A percentile compares a stretch with the other conserved stretches of the same genome.
These are phyloP conservation scores for Leucoma salicis DNA, from an alignment of 2,888 invertebrate genomes.

Conservation along the genomic window DNA sequence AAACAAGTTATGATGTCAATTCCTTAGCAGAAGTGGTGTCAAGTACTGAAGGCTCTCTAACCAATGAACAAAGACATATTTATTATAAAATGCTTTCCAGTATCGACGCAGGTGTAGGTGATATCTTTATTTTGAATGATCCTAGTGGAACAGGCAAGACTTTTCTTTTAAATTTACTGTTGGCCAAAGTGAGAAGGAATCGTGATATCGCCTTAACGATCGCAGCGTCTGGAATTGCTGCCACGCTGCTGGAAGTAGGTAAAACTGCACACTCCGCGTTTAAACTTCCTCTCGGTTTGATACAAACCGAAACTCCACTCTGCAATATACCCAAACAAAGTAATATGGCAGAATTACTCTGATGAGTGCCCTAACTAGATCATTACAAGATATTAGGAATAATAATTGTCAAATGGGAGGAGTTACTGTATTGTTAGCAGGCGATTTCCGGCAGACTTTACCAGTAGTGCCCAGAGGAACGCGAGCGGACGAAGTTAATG, in stretches of 20 bases:
- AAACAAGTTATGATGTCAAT: constrained; percentile 18
- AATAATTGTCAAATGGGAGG: constrained; percentile 18
- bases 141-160: constrained; percentile 7
- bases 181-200: constrained; percentile 4
- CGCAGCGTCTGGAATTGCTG: constrained; percentile 12
- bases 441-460: constrained; percentile 14
- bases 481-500: neutral
- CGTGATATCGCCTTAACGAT: constrained; percentile 10
- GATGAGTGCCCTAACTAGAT: constrained; percentile 21
- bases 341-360: constrained; percentile 5
- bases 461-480: neutral
- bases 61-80: constrained; percentile 14
- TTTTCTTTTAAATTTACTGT: constrained; percentile 4
- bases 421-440: constrained; percentile 15
- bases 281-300: neutral
- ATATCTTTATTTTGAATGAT: constrained; percentile 4
- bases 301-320: constrained; percentile 3
- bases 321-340: neutral
- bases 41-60: constrained; percentile 18
- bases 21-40: constrained; percentile 12
- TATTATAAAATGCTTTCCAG: constrained; percentile 4
- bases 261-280: constrained; percentile 16
- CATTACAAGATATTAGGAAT: constrained; percentile 17
- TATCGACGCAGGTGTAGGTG: neutral
- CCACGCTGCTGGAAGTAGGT: constrained; percentile 16